phyloP scores from a whole-genome alignment of 2,797 vertebrate species.

The Phoebastria nigripes region DNA sequence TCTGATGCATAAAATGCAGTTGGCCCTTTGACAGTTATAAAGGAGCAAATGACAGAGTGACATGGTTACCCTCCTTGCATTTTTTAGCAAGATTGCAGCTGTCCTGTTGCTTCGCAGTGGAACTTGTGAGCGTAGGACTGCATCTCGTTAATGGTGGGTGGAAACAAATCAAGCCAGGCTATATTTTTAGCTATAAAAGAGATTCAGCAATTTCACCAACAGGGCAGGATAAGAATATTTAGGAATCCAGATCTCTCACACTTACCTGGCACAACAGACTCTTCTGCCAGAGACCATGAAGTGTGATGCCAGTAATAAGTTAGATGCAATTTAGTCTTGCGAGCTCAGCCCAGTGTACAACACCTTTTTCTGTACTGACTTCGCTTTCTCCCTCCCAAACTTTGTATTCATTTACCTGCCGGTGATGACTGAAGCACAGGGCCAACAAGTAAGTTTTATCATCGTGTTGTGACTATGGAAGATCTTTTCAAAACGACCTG shows the following conservation, averaged over 20 bases:
- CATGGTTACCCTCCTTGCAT: neutral
- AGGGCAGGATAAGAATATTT: neutral
- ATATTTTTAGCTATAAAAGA: neutral
- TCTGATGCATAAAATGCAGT: neutral
- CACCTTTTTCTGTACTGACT: neutral
- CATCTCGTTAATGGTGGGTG: neutral
- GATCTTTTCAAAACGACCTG: neutral
- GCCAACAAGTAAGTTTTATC: neutral
- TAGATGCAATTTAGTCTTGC: neutral
- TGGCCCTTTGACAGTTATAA: neutral
- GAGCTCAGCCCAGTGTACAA: neutral
- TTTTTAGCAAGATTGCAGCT: neutral
- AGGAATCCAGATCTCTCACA: neutral
- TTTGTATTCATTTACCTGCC: neutral
- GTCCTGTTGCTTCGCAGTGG: neutral
- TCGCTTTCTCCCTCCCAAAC: neutral
- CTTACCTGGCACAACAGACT: neutral
- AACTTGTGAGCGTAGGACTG: neutral
- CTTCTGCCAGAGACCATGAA: neutral
- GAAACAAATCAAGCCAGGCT: neutral
- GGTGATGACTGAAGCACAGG: neutral
- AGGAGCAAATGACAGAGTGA: neutral
- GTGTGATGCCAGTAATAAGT: neutral
- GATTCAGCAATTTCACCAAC: neutral
- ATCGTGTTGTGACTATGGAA: neutral